Percentiles rank a stretch among this genome's conserved stretches.
These are phyloP conservation scores for Chlorospingus flavigularis DNA, from an alignment of 2,797 vertebrate species.

Conservation along the genomic window DNA sequence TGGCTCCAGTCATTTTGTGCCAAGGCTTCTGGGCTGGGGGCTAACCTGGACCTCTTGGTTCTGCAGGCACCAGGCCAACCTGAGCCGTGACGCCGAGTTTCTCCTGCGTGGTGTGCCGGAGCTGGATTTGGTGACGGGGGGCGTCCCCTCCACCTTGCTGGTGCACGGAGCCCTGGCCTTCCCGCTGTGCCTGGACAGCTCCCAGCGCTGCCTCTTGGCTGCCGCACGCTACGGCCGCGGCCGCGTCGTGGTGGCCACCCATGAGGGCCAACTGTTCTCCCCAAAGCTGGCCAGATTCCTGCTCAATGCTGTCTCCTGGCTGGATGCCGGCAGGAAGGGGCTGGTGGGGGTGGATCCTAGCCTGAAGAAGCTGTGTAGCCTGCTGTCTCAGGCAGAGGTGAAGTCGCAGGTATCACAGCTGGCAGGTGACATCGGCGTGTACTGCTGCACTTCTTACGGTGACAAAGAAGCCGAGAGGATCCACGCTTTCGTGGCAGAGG, in stretches of 20 bases:
- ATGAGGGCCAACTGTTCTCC: slow-evolving; percentile 64
- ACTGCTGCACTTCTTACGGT: slow-evolving; percentile 69
- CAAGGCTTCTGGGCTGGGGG: neutral
- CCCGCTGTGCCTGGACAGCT: slow-evolving; percentile 68
- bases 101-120: slow-evolving; percentile 64
- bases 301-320: slow-evolving; percentile 74
- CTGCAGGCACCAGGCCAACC: slow-evolving; percentile 67
- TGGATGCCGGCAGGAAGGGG: slow-evolving; percentile 67
- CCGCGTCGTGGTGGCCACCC: slow-evolving; percentile 69
- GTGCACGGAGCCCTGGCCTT: slow-evolving; percentile 73
- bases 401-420: slow-evolving; percentile 53
- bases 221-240: slow-evolving; percentile 72
- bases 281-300: slow-evolving; percentile 67
- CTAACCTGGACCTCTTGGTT: neutral
- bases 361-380: slow-evolving; percentile 34
- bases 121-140: slow-evolving; percentile 68
- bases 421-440: slow-evolving; percentile 51
- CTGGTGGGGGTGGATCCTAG: slow-evolving; percentile 67
- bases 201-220: slow-evolving; percentile 68
- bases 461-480: slow-evolving; percentile 46
- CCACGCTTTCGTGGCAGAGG: slow-evolving; percentile 78
- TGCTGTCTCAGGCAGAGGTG: slow-evolving; percentile 49
- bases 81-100: slow-evolving; percentile 55
- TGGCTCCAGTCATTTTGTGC: neutral
- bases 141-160: slow-evolving; percentile 68